A percentile compares a stretch with the other conserved stretches of the same genome.
Evolutionary conservation across 2,797 vertebrate genomes (phyloP).

Genomic region (Neomorphus geoffroyi): DNA sequence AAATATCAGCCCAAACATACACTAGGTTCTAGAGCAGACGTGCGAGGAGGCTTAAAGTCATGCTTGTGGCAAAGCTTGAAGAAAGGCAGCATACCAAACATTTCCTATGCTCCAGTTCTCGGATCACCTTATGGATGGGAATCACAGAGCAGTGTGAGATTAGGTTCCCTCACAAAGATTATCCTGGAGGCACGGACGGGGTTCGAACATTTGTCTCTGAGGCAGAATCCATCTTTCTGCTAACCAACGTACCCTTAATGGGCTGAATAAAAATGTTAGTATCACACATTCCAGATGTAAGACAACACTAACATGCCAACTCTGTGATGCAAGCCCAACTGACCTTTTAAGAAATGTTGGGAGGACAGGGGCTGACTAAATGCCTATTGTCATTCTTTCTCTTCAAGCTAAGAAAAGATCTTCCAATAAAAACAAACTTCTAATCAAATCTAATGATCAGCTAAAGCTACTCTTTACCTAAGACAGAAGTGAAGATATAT

Average conservation of each 20-base stretch:
- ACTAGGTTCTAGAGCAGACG: neutral
- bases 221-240: neutral
- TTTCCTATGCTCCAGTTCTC: too few species aligned
- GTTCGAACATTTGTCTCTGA: neutral
- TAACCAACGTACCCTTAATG: neutral
- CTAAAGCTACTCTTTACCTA: neutral
- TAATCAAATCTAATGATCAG: neutral
- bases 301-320: constrained; percentile 17
- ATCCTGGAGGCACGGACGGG: too few species aligned
- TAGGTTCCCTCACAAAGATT: too few species aligned
- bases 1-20: neutral
- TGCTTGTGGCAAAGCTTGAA: neutral
- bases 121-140: too few species aligned
- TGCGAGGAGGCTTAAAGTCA: neutral
- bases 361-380: constrained; percentile 1
- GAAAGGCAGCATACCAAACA: neutral
- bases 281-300: neutral
- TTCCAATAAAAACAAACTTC: neutral
- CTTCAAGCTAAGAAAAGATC: neutral
- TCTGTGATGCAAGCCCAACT: neutral
- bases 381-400: neutral
- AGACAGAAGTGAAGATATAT: neutral
- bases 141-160: too few species aligned
- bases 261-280: neutral
- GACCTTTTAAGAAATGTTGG: constrained; percentile 20